A percentile compares a stretch with the other conserved stretches of the same genome.
These are phyloP conservation scores for Chlorodrepanis virens DNA, from an alignment of 2,113 vertebrate genomes.

Conservation along the genomic window DNA sequence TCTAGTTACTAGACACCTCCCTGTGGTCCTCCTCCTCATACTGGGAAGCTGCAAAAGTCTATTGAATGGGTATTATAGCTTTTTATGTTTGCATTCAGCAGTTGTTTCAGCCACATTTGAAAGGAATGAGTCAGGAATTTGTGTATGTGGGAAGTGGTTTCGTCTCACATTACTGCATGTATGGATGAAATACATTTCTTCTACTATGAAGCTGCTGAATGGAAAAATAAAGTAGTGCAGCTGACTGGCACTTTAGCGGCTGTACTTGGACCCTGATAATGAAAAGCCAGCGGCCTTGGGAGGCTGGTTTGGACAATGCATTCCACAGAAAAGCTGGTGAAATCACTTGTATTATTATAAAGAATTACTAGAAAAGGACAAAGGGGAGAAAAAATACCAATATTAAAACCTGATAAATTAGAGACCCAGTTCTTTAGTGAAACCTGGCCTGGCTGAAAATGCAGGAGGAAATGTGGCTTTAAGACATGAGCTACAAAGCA, in stretches of 20 bases:
- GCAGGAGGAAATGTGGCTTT: neutral
- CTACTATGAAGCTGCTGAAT: conserved; percentile 25
- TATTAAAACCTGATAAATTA: neutral
- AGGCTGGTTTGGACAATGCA: neutral
- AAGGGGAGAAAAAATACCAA: neutral
- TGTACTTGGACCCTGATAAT: neutral
- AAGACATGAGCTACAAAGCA: neutral
- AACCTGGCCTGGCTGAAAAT: neutral
- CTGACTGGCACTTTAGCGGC: neutral
- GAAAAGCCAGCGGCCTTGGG: neutral
- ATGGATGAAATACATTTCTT: conserved; percentile 38
- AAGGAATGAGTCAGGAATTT: conserved; percentile 56
- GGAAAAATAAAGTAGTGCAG: conserved; percentile 4
- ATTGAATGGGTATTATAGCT: neutral
- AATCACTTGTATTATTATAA: neutral
- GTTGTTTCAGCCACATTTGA: conserved; percentile 30
- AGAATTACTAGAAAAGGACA: neutral
- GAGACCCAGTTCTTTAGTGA: neutral
- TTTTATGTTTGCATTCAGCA: conserved; percentile 29
- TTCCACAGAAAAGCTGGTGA: neutral
- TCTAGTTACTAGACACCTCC: neutral
- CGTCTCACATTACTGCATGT: conserved; percentile 37
- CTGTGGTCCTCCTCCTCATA: conserved; percentile 8
- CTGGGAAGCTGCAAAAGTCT: conserved; percentile 8
- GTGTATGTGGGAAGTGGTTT: conserved; percentile 61